Evolutionary conservation across 2,113 vertebrate species (phyloP), one percentile per base, ranked within the genome.

Genomic region (Delphinapterus leucas): DNA sequence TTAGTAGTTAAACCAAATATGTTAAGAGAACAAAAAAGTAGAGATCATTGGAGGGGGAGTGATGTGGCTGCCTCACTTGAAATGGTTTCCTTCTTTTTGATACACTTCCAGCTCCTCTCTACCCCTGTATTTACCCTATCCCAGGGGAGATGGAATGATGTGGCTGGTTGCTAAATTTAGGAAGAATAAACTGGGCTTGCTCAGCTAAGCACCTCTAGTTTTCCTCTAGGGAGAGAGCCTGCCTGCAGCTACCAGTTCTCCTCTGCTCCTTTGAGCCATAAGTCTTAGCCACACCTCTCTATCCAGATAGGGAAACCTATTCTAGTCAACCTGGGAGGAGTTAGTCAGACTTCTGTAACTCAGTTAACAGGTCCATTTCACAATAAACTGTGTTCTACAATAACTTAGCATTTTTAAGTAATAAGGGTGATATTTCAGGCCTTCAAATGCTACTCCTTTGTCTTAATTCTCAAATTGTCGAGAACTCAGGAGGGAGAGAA

Each of bases 121-220:
- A 31, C 8, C 82, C 8, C 60, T 93, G 31, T 88, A 65, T 76
- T 95, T 83, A 90, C 25, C 41, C 49, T 41, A 1, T 53, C 71
- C 53, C 60, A 53, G 60, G 58, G 53, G n/a, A 76, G 12, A 25
- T 49, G 53, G 70, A 88, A 44, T 81, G 77, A 96, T 83, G 76
- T 36, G 71, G 33, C 33, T 94, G 55, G 68, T 47, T 63, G 58
- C 85, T 96, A 93, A 96, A 96, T 96, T 84, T 60, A 47, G 61
- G 73, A 70, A 82, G 65, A 79, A 76, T 58, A 70, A 95, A 89
- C 12, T 49, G 41, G 71, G 28, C 41, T 77, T 74, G 38, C 77
- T 95, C 71, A 97, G 49, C n/a, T 95, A 36, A 93, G 71, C 31
- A 85, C 67, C 49, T 77, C 21, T 38, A 65, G 14, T 91, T 87